Base-by-base conservation (phyloP, 2,797 vertebrate species). In the Myotis daubentonii region DNA sequence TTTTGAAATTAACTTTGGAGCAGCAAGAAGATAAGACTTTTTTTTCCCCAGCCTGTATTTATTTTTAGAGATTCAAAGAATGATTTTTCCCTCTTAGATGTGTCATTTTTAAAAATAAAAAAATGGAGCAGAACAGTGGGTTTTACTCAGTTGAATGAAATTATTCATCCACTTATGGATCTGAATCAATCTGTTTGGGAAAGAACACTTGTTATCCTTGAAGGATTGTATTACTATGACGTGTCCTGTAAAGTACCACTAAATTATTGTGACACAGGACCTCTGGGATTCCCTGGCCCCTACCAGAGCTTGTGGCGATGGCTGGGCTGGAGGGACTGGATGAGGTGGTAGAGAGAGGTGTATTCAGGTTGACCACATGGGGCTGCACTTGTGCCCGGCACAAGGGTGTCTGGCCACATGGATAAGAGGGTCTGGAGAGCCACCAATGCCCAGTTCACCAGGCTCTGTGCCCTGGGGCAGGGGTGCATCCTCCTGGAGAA, bases 11-110 rank as follows among this genome's bases (percentile, higher is more conserved):
- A 60, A 38, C 38, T 78, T 93, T 74, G 23, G 30, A 88, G 19
- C 38, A 87, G 11, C 4, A 55, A 94, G 38, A 87, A 72, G 60
- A n/a, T 53, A 71, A 65, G 8, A 86, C 11, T 22, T 57, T 4
- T 53, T 72, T 81, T n/a, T 53, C 28, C 36, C 36, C 71, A 84
- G 51, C 36, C 6, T 94, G 33, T 53, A 82, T 10, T 60, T 44
- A 62, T 65, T 51, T 83, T 75, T 62, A 55, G 41, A 83, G 74
- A 15, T 53, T 87, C 36, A 93, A 75, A 94, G 79, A 57, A 76
- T n/a, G 19, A 23, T 76, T 65, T 93, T 78, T 86, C 23, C 33
- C 6, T 65, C 28, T 90, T 81, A 23, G 33, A 11, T 47, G 3
- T 33, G 5, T 44, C 36, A 8, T 80, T 81, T 90, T 49, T 4